Evolutionary conservation across 2,113 vertebrate species (phyloP).

Genomic region (Prochilodus magdalenae): DNA sequence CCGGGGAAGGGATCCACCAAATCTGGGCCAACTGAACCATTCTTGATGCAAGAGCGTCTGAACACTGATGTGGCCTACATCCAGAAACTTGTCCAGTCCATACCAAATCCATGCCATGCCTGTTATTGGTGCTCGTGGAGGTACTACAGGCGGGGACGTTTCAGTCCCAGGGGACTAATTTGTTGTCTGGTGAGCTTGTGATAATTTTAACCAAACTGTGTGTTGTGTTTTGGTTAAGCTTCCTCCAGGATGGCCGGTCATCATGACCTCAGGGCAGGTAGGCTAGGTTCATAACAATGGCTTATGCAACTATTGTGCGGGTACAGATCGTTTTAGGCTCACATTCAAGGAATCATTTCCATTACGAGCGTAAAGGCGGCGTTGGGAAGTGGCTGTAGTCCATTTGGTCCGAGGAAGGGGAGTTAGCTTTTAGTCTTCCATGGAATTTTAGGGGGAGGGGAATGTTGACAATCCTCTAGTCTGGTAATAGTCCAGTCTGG

Average conservation of each 20-base stretch:
- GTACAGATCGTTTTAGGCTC: not conserved
- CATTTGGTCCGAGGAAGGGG: not conserved
- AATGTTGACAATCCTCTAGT: not conserved
- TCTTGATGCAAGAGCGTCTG: too few species aligned
- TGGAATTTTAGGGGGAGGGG: conserved; percentile 9
- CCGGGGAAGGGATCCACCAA: too few species aligned
- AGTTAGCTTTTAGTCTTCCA: not conserved
- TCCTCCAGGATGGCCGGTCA: not conserved
- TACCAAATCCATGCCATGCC: too few species aligned
- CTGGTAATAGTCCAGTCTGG: not conserved
- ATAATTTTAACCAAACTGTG: not conserved
- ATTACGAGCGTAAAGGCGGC: not conserved
- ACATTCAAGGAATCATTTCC: not conserved
- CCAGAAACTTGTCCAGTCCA: too few species aligned
- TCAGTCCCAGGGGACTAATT: too few species aligned
- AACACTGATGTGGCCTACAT: too few species aligned
- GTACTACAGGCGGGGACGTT: too few species aligned
- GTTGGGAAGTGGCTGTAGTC: not conserved
- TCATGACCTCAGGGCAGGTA: not conserved
- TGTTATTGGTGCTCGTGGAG: too few species aligned
- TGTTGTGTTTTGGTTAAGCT: not conserved
- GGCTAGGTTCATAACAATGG: not conserved
- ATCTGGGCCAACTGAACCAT: too few species aligned
- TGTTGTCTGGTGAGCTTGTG: too few species aligned
- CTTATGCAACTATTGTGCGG: conserved; percentile 4